Evolutionary conservation across 2,113 vertebrate genomes (phyloP), one percentile per base, ranked within the genome.

Genomic region (Bujurquina vittata): DNA sequence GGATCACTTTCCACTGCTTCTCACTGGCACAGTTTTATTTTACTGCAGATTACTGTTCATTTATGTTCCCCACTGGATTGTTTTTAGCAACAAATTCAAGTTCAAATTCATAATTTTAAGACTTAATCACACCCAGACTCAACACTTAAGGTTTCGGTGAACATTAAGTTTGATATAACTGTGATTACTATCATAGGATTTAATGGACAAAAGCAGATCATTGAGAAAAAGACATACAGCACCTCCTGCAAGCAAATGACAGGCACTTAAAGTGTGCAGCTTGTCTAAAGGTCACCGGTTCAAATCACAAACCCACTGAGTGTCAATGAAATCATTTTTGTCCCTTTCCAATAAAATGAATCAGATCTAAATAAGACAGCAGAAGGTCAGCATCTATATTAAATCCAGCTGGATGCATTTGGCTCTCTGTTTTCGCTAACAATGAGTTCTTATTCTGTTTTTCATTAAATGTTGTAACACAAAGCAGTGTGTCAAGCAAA

Each of bases 321-420:
- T 54, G 26, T 54, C 67, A 54, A 72, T 54, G 46, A 72, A 54
- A 72, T 3, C 17, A 10, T 0, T 26, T 0, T 33, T 20, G 2
- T 8, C 55, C 10, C n/a, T 46, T 52, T 1, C 8, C 7, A 52
- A 49, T 5, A 29, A 31, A 31, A 18, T 3, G 3, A 3, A 72
- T 14, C 52, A 46, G 23, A n/a, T 72, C 5, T 31, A 72, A 31
- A 72, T 31, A 72, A 72, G 14, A 72, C 26, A n/a, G 43, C 43
- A 54, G 18, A 72, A 54, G 46, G 26, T 54, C 67, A 54, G 10
- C 26, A 18, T 17, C 46, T 72, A 54, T 54, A 72, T 52, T 54
- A 54, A 33, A 72, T 52, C 26, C 0, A n/a, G 26, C 46, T n/a
- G 67, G 54, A 72, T 72, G 46, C 10, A 31, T 52, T 29, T 43